phyloP scores from a whole-genome alignment of 2,888 invertebrate species.

The Orthonychiurus folsomi region DNA sequence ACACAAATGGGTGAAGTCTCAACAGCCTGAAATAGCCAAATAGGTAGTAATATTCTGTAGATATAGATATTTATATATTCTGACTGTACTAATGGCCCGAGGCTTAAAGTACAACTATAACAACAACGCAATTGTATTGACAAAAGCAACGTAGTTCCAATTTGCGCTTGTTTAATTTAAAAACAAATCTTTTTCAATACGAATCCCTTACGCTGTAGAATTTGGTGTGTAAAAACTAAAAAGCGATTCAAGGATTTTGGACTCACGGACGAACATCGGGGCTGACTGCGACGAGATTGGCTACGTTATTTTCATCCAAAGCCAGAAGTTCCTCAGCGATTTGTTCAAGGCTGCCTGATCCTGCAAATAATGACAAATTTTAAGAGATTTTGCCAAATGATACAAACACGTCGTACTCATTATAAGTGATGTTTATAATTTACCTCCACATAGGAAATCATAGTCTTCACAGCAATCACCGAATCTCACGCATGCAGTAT shows the following conservation, averaged over 20 bases:
- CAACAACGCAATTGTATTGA: too few species aligned
- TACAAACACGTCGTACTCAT: too few species aligned
- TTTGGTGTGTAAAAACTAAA: too few species aligned
- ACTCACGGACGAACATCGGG: constrained; percentile 57
- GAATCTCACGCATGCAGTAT: constrained; percentile 25
- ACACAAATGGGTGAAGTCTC: constrained; percentile 54
- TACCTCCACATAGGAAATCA: constrained; percentile 16
- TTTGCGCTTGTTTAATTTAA: not conserved
- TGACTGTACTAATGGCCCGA: not conserved
- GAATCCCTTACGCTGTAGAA: constrained; percentile 58
- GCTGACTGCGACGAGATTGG: constrained; percentile 60
- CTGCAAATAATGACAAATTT: constrained; percentile 8
- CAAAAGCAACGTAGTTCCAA: not conserved
- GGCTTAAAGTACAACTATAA: constrained; percentile 5
- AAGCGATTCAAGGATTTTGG: too few species aligned
- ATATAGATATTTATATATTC: not conserved
- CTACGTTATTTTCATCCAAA: constrained; percentile 60
- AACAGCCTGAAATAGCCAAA: constrained; percentile 54
- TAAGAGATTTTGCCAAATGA: too few species aligned
- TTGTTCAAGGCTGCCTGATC: not conserved
- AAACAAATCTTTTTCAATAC: not conserved
- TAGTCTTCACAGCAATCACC: constrained; percentile 32
- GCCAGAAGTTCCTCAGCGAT: constrained; percentile 61
- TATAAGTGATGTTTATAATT: too few species aligned
- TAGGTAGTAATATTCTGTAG: not conserved